These are phyloP conservation scores for Chelidonichthys spinosus DNA, from an alignment of 2,797 vertebrate species.

Conservation along the genomic window DNA sequence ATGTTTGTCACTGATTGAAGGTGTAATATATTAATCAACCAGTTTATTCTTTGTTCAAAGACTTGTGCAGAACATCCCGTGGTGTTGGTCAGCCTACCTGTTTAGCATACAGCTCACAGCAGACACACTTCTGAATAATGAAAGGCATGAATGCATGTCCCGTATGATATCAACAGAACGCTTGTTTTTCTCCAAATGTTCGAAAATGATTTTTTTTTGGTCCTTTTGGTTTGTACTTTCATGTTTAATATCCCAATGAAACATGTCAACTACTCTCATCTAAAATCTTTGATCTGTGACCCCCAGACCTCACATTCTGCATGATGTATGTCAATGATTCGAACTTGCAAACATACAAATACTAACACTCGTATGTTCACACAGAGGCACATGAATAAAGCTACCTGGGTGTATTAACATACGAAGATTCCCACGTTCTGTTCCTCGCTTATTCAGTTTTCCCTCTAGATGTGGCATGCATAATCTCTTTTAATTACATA, in stretches of 20 bases:
- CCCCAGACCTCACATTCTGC: slow-evolving; percentile 15
- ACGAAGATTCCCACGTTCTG: slow-evolving; percentile 3
- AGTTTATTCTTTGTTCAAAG: neutral
- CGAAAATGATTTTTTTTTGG: slow-evolving; percentile 1
- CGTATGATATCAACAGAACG: neutral
- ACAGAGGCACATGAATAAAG: neutral
- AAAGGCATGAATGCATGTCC: neutral
- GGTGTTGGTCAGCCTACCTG: neutral
- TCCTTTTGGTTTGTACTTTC: slow-evolving; percentile 6
- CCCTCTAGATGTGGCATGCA: slow-evolving; percentile 48
- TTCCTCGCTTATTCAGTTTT: slow-evolving; percentile 46
- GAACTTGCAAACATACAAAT: slow-evolving; percentile 3
- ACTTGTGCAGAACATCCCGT: neutral
- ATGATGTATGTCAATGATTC: slow-evolving; percentile 31
- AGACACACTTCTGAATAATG: slow-evolving; percentile 4
- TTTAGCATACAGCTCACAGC: slow-evolving; percentile 13
- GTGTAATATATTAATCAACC: slow-evolving; percentile 10
- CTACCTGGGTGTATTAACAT: neutral
- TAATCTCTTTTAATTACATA: slow-evolving; percentile 76
- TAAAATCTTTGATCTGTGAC: slow-evolving; percentile 44
- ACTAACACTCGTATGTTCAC: neutral
- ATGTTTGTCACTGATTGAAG: neutral
- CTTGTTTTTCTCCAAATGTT: no score
- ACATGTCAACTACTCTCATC: slow-evolving; percentile 33
- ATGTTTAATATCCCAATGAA: slow-evolving; percentile 22